Percentiles rank a stretch among this genome's conserved stretches.
Evolutionary conservation across 1,140 invertebrate species (phyloP).

Genomic region (Samia ricini): DNA sequence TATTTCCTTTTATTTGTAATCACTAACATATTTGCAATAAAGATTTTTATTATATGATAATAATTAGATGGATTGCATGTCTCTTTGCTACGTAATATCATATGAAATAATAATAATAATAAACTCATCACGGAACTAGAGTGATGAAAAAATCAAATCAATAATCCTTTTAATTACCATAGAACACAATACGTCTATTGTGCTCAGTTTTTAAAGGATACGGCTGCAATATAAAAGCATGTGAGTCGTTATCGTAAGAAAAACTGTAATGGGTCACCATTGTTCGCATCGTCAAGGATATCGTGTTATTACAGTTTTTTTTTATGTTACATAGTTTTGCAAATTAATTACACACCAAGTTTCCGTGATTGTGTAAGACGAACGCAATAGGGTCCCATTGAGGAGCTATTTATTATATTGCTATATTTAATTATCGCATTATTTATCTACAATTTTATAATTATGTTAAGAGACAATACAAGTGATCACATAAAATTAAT

Average conservation of each 20-base stretch:
- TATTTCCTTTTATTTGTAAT: too few relatives aligned
- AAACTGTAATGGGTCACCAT: slow-evolving; percentile 53
- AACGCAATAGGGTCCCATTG: slow-evolving; percentile 10
- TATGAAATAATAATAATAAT: too few relatives aligned
- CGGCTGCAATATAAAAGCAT: slow-evolving; percentile 11
- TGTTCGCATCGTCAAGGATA: slow-evolving; percentile 58
- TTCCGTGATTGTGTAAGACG: slow-evolving; percentile 49
- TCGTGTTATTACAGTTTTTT: slow-evolving; percentile 43
- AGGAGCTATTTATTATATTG: background rate
- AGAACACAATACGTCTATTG: background rate
- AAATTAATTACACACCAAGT: slow-evolving; percentile 43
- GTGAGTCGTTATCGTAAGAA: slow-evolving; percentile 28
- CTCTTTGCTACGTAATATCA: too few relatives aligned
- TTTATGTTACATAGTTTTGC: slow-evolving; percentile 27
- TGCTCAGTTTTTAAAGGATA: slow-evolving; percentile 23
- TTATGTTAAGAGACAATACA: too few relatives aligned
- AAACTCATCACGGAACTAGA: slow-evolving; percentile 3
- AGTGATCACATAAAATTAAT: too few relatives aligned
- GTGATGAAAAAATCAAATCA: slow-evolving; percentile 1
- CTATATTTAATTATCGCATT: too few relatives aligned
- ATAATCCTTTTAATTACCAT: background rate
- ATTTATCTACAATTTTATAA: too few relatives aligned
- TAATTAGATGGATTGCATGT: too few relatives aligned
- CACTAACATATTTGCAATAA: too few relatives aligned
- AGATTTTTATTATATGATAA: too few relatives aligned